Percentiles rank a stretch among this genome's conserved stretches.
Conservation (phyloP, 1,140 invertebrate species). For the Drusus annulatus region DNA sequence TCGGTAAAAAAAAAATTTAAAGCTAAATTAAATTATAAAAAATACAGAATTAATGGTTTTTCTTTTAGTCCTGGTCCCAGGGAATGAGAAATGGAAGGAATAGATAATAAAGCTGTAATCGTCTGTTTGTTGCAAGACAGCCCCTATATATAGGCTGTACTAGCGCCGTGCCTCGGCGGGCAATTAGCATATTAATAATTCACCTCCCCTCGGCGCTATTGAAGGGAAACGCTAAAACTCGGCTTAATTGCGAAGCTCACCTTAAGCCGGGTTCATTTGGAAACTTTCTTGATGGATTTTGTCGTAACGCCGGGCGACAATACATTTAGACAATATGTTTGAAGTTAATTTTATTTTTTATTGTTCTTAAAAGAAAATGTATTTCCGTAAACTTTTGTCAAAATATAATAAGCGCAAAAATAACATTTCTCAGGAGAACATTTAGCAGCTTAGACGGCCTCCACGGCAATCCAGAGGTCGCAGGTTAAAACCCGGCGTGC, state of each 20-base stretch:
- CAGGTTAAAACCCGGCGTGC: too few species aligned
- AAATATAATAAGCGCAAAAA: too few species aligned
- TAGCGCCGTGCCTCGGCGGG: constrained; percentile 37
- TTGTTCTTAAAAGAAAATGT: too few species aligned
- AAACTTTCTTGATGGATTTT: constrained; percentile 38
- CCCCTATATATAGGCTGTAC: background rate
- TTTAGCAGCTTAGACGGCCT: too few species aligned
- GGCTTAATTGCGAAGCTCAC: constrained; percentile 52
- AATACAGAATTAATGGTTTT: background rate
- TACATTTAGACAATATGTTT: too few species aligned
- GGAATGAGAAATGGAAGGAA: constrained; percentile 23
- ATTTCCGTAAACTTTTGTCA: too few species aligned
- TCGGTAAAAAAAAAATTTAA: too few species aligned
- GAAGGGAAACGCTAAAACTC: constrained; percentile 51
- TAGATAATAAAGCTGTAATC: constrained; percentile 59
- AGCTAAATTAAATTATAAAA: too few species aligned
- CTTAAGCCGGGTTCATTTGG: constrained; percentile 36
- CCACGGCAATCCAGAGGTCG: too few species aligned
- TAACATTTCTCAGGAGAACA: too few species aligned
- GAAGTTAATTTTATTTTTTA: too few species aligned
- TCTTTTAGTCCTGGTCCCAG: background rate
- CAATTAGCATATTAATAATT: constrained; percentile 61
- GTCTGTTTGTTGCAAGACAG: constrained; percentile 54
- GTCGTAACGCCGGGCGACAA: background rate
- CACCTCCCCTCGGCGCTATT: constrained; percentile 39